Base-by-base conservation (phyloP, 2,113 vertebrate genomes). In the Syngnathus typhle region DNA sequence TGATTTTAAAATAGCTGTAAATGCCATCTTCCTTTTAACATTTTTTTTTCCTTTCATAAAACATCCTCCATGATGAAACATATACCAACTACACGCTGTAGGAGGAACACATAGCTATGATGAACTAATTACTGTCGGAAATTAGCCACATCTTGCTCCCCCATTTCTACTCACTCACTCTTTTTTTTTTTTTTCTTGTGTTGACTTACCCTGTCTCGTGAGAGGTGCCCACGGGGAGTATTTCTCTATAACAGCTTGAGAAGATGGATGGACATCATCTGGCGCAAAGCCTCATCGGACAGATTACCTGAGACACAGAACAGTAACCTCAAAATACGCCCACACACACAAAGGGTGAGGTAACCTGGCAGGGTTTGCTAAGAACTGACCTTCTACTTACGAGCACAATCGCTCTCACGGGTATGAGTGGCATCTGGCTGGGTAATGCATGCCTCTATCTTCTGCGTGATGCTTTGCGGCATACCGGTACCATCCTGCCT, bases 331-430 rank as follows among this genome's bases (percentile, higher is more conserved):
- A 7, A 73, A 49, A 63, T 52, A 56, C 66, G 23, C 47, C 44
- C 47, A 62, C 47, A 64, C 73, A 63, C 66, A 82, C 67, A 64
- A 16, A 65, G 18, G 65, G 69, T 71, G 70, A 60, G 71, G 80
- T 32, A 32, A 32, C 27, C 27, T 32, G 27, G 27, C 60, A 52
- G 73, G 76, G 74, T 79, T 81, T 80, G 81, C 84, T 74, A 81
- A 86, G 76, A 84, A 79, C 82, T 90, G 89, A 91, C 91, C 91
- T 91, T 90, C 85, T 84, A 63, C 79, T 90, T 81, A 77, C 38
- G 80, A 79, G 76, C 76, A 75, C 82, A 83, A 89, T 88, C 82
- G 88, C 85, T 79, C 89, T 89, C 88, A 70, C 71, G 88, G 84
- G 88, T 76, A 58, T 44, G 37, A 69, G 66, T 79, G 71, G 86